A percentile compares a stretch with the other conserved stretches of the same genome.
phyloP scores from a whole-genome alignment of 2,113 vertebrate species.

The Probosciger aterrimus region DNA sequence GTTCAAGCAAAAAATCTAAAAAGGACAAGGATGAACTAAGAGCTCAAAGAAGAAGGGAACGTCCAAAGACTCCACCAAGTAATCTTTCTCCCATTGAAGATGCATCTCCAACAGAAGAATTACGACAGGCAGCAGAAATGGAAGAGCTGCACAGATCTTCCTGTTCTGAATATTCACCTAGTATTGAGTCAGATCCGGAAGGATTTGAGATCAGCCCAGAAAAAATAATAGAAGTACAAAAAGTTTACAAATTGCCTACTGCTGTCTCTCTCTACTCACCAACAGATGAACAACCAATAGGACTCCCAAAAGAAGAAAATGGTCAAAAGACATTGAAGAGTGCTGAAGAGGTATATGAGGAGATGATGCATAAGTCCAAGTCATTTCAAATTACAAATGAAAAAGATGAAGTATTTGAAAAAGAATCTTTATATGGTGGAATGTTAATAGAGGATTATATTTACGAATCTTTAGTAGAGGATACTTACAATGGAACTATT shows the following conservation, averaged over 20 bases:
- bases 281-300: conserved; percentile 67
- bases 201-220: conserved; percentile 90
- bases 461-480: conserved; percentile 93
- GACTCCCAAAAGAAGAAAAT: conserved; percentile 64
- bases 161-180: conserved; percentile 89
- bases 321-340: conserved; percentile 80
- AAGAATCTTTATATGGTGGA: conserved; percentile 94
- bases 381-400: conserved; percentile 80
- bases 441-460: conserved; percentile 98
- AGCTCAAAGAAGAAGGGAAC: conserved; percentile 86
- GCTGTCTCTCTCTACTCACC: conserved; percentile 89
- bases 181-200: conserved; percentile 91
- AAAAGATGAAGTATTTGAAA: conserved; percentile 85
- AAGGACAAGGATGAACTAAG: conserved; percentile 96
- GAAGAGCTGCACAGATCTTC: conserved; percentile 85
- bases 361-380: conserved; percentile 87
- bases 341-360: conserved; percentile 92
- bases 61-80: conserved; percentile 89
- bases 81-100: conserved; percentile 86
- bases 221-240: conserved; percentile 92
- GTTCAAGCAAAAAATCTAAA: conserved; percentile 93
- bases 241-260: conserved; percentile 85
- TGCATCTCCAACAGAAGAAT: conserved; percentile 85
- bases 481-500: conserved; percentile 75
- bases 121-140: conserved; percentile 82